A percentile compares a stretch with the other conserved stretches of the same genome.
Conservation (phyloP, 2,113 vertebrate genomes). For the Gymnobelideus leadbeateri region DNA sequence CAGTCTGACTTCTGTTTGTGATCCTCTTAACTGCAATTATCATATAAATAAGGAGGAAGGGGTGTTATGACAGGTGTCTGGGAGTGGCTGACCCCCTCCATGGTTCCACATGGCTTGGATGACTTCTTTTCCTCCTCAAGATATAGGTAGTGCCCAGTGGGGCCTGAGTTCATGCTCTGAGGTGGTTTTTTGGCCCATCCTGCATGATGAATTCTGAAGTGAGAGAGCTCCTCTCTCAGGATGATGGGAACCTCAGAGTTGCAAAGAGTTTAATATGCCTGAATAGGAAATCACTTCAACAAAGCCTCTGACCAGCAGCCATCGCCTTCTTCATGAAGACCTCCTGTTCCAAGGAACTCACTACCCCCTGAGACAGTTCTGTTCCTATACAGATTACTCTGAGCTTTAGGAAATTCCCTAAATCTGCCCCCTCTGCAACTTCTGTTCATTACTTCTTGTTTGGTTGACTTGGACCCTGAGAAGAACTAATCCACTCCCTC, state of each 20-base stretch:
- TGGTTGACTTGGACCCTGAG: background rate
- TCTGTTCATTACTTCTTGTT: background rate
- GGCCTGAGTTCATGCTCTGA: constrained; percentile 1
- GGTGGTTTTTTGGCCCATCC: constrained; percentile 18
- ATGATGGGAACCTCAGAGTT: background rate
- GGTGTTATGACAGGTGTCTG: background rate
- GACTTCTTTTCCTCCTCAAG: background rate
- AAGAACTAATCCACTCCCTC: background rate
- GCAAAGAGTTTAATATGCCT: background rate
- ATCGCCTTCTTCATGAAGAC: background rate
- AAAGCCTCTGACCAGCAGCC: background rate
- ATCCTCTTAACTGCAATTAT: background rate
- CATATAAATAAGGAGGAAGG: background rate
- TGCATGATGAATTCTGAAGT: constrained; percentile 34
- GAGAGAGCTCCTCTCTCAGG: background rate
- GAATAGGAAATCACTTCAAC: background rate
- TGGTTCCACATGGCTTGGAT: background rate
- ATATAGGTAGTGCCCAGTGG: constrained; percentile 4
- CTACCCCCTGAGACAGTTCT: background rate
- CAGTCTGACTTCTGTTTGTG: background rate
- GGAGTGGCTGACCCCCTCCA: background rate
- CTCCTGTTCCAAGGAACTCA: background rate
- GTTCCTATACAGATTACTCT: background rate
- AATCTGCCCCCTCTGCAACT: background rate
- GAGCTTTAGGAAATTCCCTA: background rate